These are phyloP conservation scores for Pachycephala philippinensis DNA, from an alignment of 2,113 vertebrate species.

Conservation along the genomic window DNA sequence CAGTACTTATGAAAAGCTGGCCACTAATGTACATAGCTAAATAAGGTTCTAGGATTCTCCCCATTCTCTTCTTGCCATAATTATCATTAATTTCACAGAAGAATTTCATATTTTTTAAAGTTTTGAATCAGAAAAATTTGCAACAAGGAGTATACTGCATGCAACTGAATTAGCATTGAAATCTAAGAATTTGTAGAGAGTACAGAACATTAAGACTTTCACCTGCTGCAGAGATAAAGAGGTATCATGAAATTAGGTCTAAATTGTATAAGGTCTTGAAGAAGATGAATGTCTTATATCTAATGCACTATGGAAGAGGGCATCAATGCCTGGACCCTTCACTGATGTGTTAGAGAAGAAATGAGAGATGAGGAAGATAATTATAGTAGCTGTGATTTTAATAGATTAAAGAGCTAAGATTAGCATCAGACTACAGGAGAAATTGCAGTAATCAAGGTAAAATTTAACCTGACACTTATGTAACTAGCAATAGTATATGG, in stretches of 20 bases:
- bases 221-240: not conserved
- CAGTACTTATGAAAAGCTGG: not conserved
- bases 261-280: not conserved
- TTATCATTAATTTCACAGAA: not conserved
- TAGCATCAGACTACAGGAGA: not conserved
- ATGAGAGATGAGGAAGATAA: not conserved
- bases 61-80: not conserved
- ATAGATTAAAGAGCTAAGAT: not conserved
- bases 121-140: not conserved
- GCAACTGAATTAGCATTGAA: not conserved
- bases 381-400: not conserved
- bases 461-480: not conserved
- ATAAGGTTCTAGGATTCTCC: not conserved
- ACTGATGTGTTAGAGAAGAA: not conserved
- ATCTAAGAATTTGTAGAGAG: not conserved
- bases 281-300: not conserved
- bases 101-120: rapidly evolving
- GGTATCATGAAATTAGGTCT: not conserved
- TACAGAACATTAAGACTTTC: not conserved
- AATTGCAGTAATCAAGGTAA: not conserved
- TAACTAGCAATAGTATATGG: not conserved
- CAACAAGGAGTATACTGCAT: not conserved
- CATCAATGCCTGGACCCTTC: not conserved
- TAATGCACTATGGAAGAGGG: not conserved
- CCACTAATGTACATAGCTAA: not conserved